Base-by-base conservation (phyloP, 1,140 invertebrate species). In the Drosophila watanabei region DNA sequence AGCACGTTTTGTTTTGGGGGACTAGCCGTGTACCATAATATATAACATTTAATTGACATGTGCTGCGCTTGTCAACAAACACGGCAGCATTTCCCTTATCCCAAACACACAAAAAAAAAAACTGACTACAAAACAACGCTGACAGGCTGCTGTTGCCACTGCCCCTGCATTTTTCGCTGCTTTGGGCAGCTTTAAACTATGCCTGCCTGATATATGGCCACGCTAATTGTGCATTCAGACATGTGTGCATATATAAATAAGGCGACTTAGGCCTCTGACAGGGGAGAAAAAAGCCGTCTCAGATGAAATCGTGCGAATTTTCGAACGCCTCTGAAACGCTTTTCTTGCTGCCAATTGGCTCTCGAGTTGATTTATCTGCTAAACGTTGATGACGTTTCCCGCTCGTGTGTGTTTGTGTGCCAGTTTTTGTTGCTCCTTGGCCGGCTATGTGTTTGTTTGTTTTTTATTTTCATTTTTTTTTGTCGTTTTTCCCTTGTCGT, bases 31-130 rank as follows among this genome's bases (percentile, higher is more conserved):
- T 82, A 78, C 66, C 72, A 89, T 82, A 75, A 81, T 90, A 88
- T 88, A 88, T 81, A 88, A 88, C 86, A 85, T 79, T 90, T 89
- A 88, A 89, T 88, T 89, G 85, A 88, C 85, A 88, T 80, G 80
- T 88, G 85, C 84, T 79, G 51, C 72, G 63, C 85, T 85, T 89
- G 85, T 88, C 85, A 88, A 85, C 85, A 88, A 84, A 84, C 69
- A 89, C 68, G 51, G 75, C 24, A 78, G 75, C 75, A 52, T 35
- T 37, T 28, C 28, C 18, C 57, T 16, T 57, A 39, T 39, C 20
- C 54, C 52, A 56, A 35, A 28, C 54, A 57, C 48, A 11, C 9
- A 35, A 35, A 13, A 35, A 35, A 35, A 35, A 35, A 33, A 61
- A 24, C 16, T n/a, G 18, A 64, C 35, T 13, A 33, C 43, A 49